Percentiles rank a stretch among this genome's conserved stretches.
Evolutionary conservation across 1,140 invertebrate genomes (phyloP).

Genomic region (Brachionus plicatilis): DNA sequence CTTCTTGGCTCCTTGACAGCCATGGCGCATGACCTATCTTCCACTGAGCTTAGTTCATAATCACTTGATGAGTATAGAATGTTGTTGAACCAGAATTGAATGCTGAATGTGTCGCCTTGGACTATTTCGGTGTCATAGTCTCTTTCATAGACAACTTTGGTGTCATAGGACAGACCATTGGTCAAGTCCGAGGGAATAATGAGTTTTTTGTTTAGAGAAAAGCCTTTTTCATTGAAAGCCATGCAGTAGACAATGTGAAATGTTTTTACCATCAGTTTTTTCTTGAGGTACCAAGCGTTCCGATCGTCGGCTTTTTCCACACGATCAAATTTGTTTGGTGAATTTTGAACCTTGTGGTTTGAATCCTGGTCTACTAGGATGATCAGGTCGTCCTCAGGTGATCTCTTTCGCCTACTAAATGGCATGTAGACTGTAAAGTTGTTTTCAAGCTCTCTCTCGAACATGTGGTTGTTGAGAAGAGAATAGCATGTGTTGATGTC

Average conservation of each 20-base stretch:
- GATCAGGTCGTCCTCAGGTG: not conserved
- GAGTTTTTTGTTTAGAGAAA: not conserved
- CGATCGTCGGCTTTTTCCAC: not conserved
- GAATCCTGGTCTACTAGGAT: not conserved
- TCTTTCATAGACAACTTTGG: not conserved
- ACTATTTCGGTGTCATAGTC: constrained; percentile 8
- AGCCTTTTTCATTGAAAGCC: not conserved
- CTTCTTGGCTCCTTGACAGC: not conserved
- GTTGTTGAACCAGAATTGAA: constrained; percentile 11
- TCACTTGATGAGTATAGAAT: not conserved
- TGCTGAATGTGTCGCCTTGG: constrained; percentile 4
- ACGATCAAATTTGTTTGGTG: not conserved
- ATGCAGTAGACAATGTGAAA: constrained; percentile 23
- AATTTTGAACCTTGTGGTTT: not conserved
- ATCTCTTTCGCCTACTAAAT: not conserved
- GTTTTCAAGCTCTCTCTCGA: not conserved
- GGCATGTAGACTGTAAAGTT: not conserved
- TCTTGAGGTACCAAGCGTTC: not conserved
- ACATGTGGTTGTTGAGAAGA: not conserved
- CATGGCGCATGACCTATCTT: not conserved
- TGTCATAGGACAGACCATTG: not conserved
- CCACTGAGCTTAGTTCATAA: not conserved
- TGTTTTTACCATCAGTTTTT: not conserved
- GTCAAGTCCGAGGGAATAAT: constrained; percentile 24
- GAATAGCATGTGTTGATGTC: constrained; percentile 10